Percentiles rank a stretch among this genome's conserved stretches.
Conservation (phyloP, 2,888 invertebrate species). For the Petrolisthes manimaculis region DNA sequence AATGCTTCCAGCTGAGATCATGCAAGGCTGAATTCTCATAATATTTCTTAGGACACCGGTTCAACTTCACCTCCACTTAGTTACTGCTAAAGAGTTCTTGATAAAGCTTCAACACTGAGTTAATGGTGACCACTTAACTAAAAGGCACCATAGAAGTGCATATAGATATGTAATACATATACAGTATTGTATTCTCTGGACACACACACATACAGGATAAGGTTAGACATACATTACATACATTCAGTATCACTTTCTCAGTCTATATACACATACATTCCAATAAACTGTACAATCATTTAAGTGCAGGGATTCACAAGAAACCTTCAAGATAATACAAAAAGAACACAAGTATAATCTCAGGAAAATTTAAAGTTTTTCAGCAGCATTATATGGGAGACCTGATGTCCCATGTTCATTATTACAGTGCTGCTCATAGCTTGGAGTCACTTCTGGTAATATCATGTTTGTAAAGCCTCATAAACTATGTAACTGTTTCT, state of each 20-base stretch:
- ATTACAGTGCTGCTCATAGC: too few species aligned
- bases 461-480: too few species aligned
- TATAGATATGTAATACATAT: slow-evolving; percentile 7
- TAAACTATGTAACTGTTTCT: too few species aligned
- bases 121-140: slow-evolving; percentile 29
- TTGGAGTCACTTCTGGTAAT: too few species aligned
- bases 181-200: neutral
- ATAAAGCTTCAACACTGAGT: slow-evolving; percentile 54
- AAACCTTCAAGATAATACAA: neutral
- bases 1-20: neutral
- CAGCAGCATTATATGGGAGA: too few species aligned
- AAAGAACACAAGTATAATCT: too few species aligned
- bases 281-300: neutral
- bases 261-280: slow-evolving; percentile 5
- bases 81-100: slow-evolving; percentile 36
- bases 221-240: slow-evolving; percentile 3
- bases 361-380: too few species aligned
- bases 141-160: slow-evolving; percentile 43
- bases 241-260: neutral
- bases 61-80: slow-evolving; percentile 21
- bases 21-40: slow-evolving; percentile 10
- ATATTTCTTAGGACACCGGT: neutral
- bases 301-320: neutral
- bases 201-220: neutral
- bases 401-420: too few species aligned